A percentile compares a stretch with the other conserved stretches of the same genome.
phyloP scores from a whole-genome alignment of 2,888 invertebrate genomes.

The Cheilosia soror region DNA sequence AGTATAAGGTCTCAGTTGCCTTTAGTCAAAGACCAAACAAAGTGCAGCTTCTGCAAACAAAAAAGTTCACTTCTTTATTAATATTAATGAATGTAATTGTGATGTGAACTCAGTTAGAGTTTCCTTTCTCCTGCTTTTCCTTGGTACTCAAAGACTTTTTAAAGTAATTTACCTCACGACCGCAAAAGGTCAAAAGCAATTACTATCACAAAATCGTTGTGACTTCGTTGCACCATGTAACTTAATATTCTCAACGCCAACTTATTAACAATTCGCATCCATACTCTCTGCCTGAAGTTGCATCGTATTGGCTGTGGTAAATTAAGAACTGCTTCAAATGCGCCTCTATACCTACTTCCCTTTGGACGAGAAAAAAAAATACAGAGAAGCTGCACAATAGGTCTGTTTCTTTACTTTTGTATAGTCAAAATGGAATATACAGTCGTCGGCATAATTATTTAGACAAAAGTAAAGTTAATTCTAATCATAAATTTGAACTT shows the following conservation, averaged over 20 bases:
- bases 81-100: background rate
- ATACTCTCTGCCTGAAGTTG: conserved; percentile 27
- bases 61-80: background rate
- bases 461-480: too few species aligned
- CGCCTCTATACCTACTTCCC: background rate
- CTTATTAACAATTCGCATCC: conserved; percentile 45
- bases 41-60: background rate
- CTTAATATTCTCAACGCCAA: conserved; percentile 24
- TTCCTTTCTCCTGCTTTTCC: background rate
- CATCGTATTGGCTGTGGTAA: conserved; percentile 6
- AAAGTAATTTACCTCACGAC: conserved; percentile 35
- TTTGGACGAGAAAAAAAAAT: background rate
- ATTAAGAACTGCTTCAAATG: conserved; percentile 2
- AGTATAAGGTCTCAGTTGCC: background rate
- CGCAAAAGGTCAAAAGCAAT: conserved; percentile 48
- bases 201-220: conserved; percentile 38
- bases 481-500: too few species aligned
- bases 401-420: too few species aligned
- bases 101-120: background rate
- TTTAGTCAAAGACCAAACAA: background rate
- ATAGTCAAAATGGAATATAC: too few species aligned
- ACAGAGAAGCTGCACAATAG: background rate
- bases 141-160: background rate
- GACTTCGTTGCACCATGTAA: conserved; percentile 26
- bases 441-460: too few species aligned